Base-by-base conservation (phyloP, 2,888 invertebrate species). In the Desoria tigrina region DNA sequence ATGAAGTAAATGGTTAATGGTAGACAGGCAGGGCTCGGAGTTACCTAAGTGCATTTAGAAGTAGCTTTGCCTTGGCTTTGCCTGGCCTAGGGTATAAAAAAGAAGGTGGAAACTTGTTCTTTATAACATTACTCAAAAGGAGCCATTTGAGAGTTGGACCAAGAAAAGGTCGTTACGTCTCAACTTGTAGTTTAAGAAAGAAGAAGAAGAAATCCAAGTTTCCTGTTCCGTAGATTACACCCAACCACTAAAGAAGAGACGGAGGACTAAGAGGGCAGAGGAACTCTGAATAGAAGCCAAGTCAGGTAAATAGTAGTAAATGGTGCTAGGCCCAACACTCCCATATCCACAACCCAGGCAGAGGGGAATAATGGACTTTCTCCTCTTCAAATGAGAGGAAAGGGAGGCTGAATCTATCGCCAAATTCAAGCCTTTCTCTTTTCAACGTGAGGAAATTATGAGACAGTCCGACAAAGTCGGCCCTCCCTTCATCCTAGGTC, bases 91-190 rank as follows among this genome's bases (percentile, higher is more conserved):
- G 55, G 27, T 27, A 32, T 57, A 39, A 7, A 32, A 55, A 55
- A 55, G 26, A 55, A 55, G 55, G 55, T 55, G 27, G 55, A 55
- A 55, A 55, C 55, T 55, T 55, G 55, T 55, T 55, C 55, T 55
- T 45, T 32, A 28, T 55, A 55, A 55, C 28, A 64, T 64, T 59
- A 64, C 58, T 64, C 64, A 64, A 65, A 53, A 67, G 65, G 58
- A 67, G 57, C 61, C 65, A 64, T 70, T 67, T 61, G 65, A 64
- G 63, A 69, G 63, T 61, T 58, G 58, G 42, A 65, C 39, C 61
- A 62, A 67, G 63, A 67, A 65, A 70, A 67, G 65, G 70, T 67
- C 67, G 66, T 70, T 67, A 66, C 59, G 61, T 67, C 69, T 66
- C 66, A 64, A 61, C 64, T 65, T 32, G 32, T 45, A 32, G 16